These are phyloP conservation scores for Myotis findleyi DNA, from an alignment of 2,797 vertebrate species.

Conservation along the genomic window DNA sequence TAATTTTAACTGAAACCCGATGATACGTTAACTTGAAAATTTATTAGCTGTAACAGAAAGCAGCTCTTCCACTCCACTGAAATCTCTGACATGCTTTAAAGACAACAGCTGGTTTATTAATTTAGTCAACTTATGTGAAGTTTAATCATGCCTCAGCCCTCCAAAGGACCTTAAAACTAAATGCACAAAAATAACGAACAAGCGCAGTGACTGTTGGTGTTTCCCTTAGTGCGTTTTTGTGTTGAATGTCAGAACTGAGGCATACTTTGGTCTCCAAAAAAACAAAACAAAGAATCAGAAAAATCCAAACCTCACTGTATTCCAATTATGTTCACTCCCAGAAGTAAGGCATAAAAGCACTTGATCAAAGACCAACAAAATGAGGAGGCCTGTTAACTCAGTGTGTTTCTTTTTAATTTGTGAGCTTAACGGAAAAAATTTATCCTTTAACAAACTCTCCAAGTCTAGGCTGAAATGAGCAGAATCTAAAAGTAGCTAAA, in stretches of 20 bases:
- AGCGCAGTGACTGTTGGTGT: not conserved
- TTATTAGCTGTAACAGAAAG: constrained; percentile 75
- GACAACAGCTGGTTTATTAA: constrained; percentile 78
- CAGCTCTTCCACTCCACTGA: constrained; percentile 67
- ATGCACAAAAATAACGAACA: constrained; percentile 27
- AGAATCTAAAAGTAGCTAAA: not conserved
- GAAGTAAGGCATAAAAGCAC: not conserved
- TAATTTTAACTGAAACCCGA: constrained; percentile 76
- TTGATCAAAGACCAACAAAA: constrained; percentile 6
- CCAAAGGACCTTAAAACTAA: constrained; percentile 72
- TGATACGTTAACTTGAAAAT: constrained; percentile 67
- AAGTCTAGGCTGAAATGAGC: not conserved
- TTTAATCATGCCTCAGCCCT: constrained; percentile 64
- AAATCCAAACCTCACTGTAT: not conserved
- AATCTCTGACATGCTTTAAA: constrained; percentile 76
- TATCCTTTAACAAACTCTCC: constrained; percentile 27
- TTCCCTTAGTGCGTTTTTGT: constrained; percentile 47
- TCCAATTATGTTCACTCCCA: constrained; percentile 6
- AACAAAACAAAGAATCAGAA: not conserved
- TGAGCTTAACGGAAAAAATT: not conserved
- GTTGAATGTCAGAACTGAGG: constrained; percentile 25
- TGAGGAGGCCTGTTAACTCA: not conserved
- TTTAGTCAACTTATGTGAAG: constrained; percentile 60
- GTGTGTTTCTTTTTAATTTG: not conserved
- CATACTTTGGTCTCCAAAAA: constrained; percentile 7